A percentile compares a stretch with the other conserved stretches of the same genome.
These are phyloP conservation scores for Varanus salvator DNA, from an alignment of 2,113 vertebrate genomes.

Conservation along the genomic window DNA sequence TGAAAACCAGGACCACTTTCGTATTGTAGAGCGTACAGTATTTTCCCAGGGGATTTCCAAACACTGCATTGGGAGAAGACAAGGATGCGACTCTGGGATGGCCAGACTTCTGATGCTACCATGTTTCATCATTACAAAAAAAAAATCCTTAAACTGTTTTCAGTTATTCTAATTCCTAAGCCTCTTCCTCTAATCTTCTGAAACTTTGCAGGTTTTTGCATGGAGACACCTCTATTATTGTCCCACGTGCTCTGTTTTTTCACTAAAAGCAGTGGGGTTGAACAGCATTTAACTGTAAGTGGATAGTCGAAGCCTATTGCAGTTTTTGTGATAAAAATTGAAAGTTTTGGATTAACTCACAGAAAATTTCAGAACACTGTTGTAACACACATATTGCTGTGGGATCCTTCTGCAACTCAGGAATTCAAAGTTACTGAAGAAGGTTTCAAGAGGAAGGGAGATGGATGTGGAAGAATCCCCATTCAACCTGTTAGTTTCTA, in stretches of 20 bases:
- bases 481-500: conserved; percentile 31
- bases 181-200: too few relatives aligned
- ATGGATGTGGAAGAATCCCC: conserved; percentile 1
- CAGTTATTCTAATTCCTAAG: too few relatives aligned
- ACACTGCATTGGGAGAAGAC: too few relatives aligned
- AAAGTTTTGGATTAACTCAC: not conserved
- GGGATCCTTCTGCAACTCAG: not conserved
- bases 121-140: too few relatives aligned
- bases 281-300: not conserved
- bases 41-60: too few relatives aligned
- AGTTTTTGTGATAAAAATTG: not conserved
- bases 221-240: too few relatives aligned
- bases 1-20: too few relatives aligned
- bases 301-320: not conserved
- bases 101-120: too few relatives aligned
- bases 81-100: too few relatives aligned
- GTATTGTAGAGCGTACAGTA: too few relatives aligned
- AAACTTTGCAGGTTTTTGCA: too few relatives aligned
- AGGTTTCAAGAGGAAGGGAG: conserved; percentile 15
- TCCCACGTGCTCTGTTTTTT: not conserved
- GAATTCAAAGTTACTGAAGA: conserved; percentile 10
- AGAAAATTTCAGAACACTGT: conserved; percentile 20
- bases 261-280: not conserved
- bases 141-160: too few relatives aligned
- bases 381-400: conserved; percentile 1